These are phyloP conservation scores for Anastatus disparis DNA, from an alignment of 1,140 invertebrate species.

Conservation along the genomic window DNA sequence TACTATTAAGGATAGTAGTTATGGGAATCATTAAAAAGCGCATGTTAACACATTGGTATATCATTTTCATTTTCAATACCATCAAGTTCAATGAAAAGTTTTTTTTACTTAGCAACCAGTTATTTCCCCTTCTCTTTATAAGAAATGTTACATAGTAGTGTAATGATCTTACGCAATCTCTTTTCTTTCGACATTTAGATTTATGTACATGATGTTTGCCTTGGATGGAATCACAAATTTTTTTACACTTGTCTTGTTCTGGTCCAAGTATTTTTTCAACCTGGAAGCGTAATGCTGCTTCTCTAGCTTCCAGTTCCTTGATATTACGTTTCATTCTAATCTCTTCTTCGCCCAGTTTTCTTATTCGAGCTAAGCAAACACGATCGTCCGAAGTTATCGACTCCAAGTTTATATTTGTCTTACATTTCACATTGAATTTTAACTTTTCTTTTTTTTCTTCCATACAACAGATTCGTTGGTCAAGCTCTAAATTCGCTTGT, in stretches of 20 bases:
- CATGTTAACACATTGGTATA: too few species aligned
- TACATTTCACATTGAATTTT: too few species aligned
- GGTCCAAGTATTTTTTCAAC: constrained; percentile 46
- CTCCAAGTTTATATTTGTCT: constrained; percentile 45
- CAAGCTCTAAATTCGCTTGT: constrained; percentile 51
- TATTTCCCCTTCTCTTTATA: too few species aligned
- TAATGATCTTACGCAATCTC: constrained; percentile 25
- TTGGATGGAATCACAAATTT: background rate
- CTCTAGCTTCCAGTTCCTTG: constrained; percentile 48
- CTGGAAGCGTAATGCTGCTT: constrained; percentile 50
- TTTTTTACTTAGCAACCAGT: too few species aligned
- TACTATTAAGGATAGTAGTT: too few species aligned
- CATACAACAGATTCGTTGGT: constrained; percentile 43
- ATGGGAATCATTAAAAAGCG: too few species aligned
- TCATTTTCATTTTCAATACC: too few species aligned
- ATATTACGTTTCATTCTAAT: constrained; percentile 43
- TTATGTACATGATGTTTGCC: constrained; percentile 18
- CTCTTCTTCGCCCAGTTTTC: constrained; percentile 54
- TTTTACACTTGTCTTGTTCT: constrained; percentile 6
- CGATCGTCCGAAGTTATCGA: constrained; percentile 58
- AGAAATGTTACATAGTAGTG: too few species aligned
- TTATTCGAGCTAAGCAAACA: constrained; percentile 52
- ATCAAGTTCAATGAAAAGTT: too few species aligned
- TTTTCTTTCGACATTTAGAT: constrained; percentile 3
- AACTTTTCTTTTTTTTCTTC: constrained; percentile 48